Base-by-base conservation (phyloP, 2,797 vertebrate species). In the Argentina silus region DNA sequence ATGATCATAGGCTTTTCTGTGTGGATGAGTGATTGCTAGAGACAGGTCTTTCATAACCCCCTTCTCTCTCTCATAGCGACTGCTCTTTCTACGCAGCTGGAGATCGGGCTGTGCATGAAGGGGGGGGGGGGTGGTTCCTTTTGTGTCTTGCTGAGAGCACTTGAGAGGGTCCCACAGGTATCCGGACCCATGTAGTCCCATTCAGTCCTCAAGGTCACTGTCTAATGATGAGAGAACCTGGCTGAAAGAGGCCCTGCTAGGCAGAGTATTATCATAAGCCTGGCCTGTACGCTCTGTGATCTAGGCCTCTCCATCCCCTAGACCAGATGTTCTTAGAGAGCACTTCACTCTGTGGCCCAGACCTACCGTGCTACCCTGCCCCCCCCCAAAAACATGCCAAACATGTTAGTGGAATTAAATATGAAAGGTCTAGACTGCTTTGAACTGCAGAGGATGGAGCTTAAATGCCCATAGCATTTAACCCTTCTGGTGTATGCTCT, bases 401-500 rank as follows among this genome's bases (percentile, higher is more conserved):
- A 57, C 65, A 64, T 63, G 19, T 68, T 43, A 7, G 67, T 47
- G 51, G 23, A 68, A 59, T 45, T n/a, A 63, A 61, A 63, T 64
- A 21, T 47, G 67, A 77, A 45, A 10, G 45, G 69, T 27, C 59
- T 42, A 43, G 51, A 64, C 14, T 5, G 27, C 72, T 72, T 71
- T 67, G 69, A 60, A 63, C 55, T 62, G 59, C 15, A 43, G 67
- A 17, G 53, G 66, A 47, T 27, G 14, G n/a, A 44, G 55, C 45
- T 47, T 56, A 57, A n/a, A n/a, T n/a, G 50, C 7, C 21, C 67
- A 42, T 71, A 19, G 66, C 45, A 62, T 12, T 17, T 45, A 69
- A 69, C 72, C 55, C 10, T 44, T 56, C 36, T 81, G 73, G 66
- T 80, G 66, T 43, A 69, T 19, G 12, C 56, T 50, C 9, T 11